Evolutionary conservation across 2,888 invertebrate species (phyloP), one percentile per base, ranked within the genome.

Genomic region (Cheilosia vernalis): DNA sequence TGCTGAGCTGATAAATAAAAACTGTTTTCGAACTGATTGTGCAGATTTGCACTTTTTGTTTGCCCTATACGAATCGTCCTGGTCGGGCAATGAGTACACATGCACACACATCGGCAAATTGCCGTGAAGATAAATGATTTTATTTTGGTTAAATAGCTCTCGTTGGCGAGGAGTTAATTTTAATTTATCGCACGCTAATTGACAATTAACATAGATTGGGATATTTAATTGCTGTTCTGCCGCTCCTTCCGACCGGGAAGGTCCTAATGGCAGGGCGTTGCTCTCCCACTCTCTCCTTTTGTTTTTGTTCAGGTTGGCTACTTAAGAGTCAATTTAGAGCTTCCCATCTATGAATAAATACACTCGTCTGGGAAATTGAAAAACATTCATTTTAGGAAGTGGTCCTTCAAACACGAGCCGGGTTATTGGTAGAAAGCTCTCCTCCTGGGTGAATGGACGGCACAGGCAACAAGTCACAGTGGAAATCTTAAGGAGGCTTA

Each of bases 131-230:
- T 78, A 72, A 73, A 73, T 73, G 58, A 73, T 73, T 80, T 64
- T 79, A 60, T 70, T 84, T 79, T 79, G 58, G 58, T 84, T 63
- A 74, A 79, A 44, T 64, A 58, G 58, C 63, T 73, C 69, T 64
- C 64, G 40, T 64, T 63, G 64, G 37, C 40, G 44, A 80, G 61
- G 56, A 70, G 79, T 74, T 84, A 80, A 84, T 84, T 84, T 80
- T 61, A 84, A 80, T 84, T 84, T 84, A 84, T 84, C 74, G 74
- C 84, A 74, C 66, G 74, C 74, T 80, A 84, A 84, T 84, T 84
- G 74, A 53, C 79, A 70, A 84, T 84, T 84, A 84, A 79, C 80
- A 70, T 80, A 79, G 79, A 84, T 84, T 80, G 84, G 74, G 51
- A 61, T 47, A 42, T 74, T 79, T 79, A 84, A 84, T 79, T 67